Evolutionary conservation across 2,113 vertebrate species (phyloP), one percentile per base, ranked within the genome.

Genomic region (Leucopsar rothschildi): DNA sequence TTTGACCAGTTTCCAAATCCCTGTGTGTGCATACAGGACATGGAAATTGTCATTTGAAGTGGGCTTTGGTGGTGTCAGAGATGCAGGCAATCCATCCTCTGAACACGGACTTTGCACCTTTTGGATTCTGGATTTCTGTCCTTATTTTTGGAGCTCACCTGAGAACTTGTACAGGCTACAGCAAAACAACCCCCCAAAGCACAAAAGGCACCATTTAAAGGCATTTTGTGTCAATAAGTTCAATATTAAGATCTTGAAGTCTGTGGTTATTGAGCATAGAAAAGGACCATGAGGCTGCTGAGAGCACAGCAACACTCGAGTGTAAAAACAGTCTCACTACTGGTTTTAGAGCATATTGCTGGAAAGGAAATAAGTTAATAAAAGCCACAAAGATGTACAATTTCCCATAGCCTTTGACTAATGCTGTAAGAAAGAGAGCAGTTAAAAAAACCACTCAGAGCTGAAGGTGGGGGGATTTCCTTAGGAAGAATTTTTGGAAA

Each of bases 351-450:
- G 61, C 9, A 28, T 78, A 33, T 40, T 86, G 68, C 61, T 91
- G 69, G 47, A 95, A 95, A 94, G 92, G 93, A 97, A 96, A 50
- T 91, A 96, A 97, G 66, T 90, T 90, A 85, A 61, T 83, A 82
- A 89, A 96, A 94, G 88, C 94, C 91, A 76, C 94, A 91, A 53
- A 89, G 65, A 78, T 92, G 73, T 72, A 85, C 80, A 64, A 59
- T 82, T 97, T 96, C 73, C 61, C 73, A 95, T 93, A 75, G 81
- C 44, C 49, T 93, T 97, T 96, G 91, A 93, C 93, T 96, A 93
- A 93, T 85, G 29, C 50, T 90, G 44, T 71, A 86, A 92, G 84
- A 79, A 80, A 96, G 76, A 79, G 27, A 93, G 52, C 23, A 23
- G 44, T 49, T 35, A 5, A 53, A 88, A 88, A 82, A 88, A 81